Evolutionary conservation across 2,113 vertebrate genomes (phyloP), one percentile per base, ranked within the genome.

Genomic region (Corapipo altera): DNA sequence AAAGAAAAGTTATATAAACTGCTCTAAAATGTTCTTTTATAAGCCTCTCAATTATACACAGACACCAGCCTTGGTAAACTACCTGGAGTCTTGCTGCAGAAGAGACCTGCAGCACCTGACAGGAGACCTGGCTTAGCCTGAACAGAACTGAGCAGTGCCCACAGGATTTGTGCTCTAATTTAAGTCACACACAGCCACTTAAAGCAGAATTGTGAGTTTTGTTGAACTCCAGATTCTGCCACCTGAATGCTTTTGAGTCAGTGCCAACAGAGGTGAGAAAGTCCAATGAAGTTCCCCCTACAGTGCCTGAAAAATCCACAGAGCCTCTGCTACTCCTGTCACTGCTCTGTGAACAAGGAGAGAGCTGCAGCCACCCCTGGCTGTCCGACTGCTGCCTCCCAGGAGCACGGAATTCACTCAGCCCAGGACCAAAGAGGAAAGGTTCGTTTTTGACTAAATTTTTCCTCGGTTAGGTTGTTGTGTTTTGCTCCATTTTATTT

Each of bases 401-500:
- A 39, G 46, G 62, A 80, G 30, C 14, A n/a, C 0, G 1, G 23
- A 57, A 74, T 67, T 54, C 67, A 73, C 61, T n/a, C 43, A 15
- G 13, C 11, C 28, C 26, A 48, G 1, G 1, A 59, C 33, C 73
- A 59, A 44, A 82, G 11, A 39, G 78, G 35, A 80, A 74, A 51
- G 0, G 0, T 33, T 65, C 9, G 1, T 8, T 64, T 88, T 70
- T 49, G 55, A 30, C 74, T 30, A 8, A n/a, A 1, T 78, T 84
- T 70, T 80, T 13, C 44, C 43, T 57, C 64, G 3, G 37, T 72
- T 49, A 75, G 51, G 70, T 95, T 46, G 92, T 57, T 93, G 77
- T 95, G 67, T 59, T 94, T 96, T 87, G 30, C 82, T 94, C 78
- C 37, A 15, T 95, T 93, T 94, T 96, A 91, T 89, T 95, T 88